Conservation (phyloP, 2,888 invertebrate genomes). For the Calephelis perditalis region DNA sequence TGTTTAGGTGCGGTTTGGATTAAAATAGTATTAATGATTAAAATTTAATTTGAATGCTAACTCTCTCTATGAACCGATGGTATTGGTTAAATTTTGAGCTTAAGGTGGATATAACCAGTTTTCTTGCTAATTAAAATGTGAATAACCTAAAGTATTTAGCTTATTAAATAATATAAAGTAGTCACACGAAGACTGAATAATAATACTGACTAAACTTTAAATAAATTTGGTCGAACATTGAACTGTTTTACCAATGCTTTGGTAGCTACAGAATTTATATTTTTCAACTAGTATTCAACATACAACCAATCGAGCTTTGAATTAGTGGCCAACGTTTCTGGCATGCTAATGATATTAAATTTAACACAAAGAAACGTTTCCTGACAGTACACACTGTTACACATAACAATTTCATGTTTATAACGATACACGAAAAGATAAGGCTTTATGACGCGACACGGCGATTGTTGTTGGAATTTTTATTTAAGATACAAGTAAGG, state of each 20-base stretch:
- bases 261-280: conserved; percentile 36
- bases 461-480: conserved; percentile 18
- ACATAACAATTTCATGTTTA: conserved; percentile 43
- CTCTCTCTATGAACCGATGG: no score
- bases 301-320: conserved; percentile 38
- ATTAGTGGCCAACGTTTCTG: conserved; percentile 44
- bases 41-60: no score
- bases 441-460: conserved; percentile 29
- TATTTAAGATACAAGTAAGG: conserved; percentile 1
- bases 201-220: conserved; percentile 4
- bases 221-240: conserved; percentile 37
- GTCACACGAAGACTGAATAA: not conserved
- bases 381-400: conserved; percentile 45
- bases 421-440: conserved; percentile 32
- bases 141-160: no score
- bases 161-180: not conserved
- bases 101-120: no score
- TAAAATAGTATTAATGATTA: no score
- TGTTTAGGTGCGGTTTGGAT: no score
- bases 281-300: conserved; percentile 38
- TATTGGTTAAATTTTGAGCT: no score
- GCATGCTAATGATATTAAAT: conserved; percentile 46
- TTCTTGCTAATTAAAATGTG: no score
- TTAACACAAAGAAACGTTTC: conserved; percentile 47
- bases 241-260: conserved; percentile 38